Base-by-base conservation (phyloP, 1,140 invertebrate species). In the Zaprionus ghesquierei region DNA sequence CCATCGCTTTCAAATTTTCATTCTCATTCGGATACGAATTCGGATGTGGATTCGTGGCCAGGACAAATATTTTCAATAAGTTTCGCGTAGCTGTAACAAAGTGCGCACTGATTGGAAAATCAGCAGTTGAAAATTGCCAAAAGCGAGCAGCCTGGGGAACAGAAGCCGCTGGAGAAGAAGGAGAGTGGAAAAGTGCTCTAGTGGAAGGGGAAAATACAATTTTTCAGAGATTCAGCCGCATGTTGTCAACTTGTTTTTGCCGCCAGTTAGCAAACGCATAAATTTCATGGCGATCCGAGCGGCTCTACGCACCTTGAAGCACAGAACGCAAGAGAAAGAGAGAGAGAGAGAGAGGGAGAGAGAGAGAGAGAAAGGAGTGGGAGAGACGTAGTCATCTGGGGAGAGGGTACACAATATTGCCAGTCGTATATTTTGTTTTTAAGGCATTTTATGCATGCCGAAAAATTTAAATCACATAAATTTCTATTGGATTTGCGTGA, bases 61-160 rank as follows among this genome's bases (percentile, higher is more conserved):
- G 77, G 76, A 89, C 79, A 82, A 87, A 87, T 82, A 87, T 87
- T 87, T 87, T 87, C 82, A 87, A 87, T 87, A 87, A 87, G 84
- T 75, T 79, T 44, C 54, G 65, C 65, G 55, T 54, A 18, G 69
- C 38, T 63, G 81, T 87, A 82, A 89, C 84, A 75, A 81, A 86
- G 79, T 86, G 82, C 70, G 84, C 82, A 89, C 79, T 87, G 82
- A 87, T 87, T 87, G 82, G 84, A 87, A 87, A 87, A 87, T 89
- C 82, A 89, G 82, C 76, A 87, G 84, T 89, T 76, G 79, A 75
- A 87, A 87, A 86, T 87, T 87, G 84, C 79, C 64, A 70, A 61
- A 71, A 71, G 64, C 64, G 41, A 20, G 33, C 33, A 58, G 53
- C 4, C 3, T 10, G 23, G 58, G 35, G n/a, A n/a, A n/a, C n/a